phyloP scores from a whole-genome alignment of 2,113 vertebrate genomes.

The Apistogramma diplotaenia region DNA sequence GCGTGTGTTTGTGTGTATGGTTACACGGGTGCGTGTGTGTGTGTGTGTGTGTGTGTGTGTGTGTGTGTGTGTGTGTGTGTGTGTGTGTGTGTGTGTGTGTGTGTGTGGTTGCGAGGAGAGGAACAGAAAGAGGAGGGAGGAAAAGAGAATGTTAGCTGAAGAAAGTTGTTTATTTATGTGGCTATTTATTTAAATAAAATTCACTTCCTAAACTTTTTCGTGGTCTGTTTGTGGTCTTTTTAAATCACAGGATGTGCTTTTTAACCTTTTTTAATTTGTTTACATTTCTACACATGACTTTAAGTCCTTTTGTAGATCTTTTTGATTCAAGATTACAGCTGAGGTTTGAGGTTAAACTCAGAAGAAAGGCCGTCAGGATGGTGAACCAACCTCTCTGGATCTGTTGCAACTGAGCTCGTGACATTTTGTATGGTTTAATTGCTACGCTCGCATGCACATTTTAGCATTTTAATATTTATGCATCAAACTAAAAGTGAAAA shows the following conservation, averaged over 20 bases:
- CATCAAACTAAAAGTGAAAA: neutral
- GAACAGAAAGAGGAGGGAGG: slow-evolving; percentile 8
- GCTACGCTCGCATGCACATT: neutral
- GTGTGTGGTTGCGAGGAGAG: neutral
- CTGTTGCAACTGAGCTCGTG: neutral
- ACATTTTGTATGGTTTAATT: neutral
- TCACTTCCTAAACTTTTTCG: slow-evolving; percentile 65
- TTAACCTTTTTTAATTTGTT: neutral
- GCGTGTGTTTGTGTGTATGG: slow-evolving; percentile 36
- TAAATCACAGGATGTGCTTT: neutral
- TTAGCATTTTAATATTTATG: neutral
- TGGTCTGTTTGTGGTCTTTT: neutral
- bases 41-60: neutral
- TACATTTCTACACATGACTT: neutral
- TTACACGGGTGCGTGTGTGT: neutral
- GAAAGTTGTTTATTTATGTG: slow-evolving; percentile 80
- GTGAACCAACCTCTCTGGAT: neutral
- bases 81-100: slow-evolving; percentile 12
- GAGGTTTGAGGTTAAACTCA: neutral
- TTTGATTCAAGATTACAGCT: neutral
- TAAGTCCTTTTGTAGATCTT: neutral
- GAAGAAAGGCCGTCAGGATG: neutral
- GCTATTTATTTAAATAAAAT: slow-evolving; percentile 85
- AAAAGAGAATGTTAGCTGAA: slow-evolving; percentile 38
- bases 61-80: slow-evolving; percentile 12